Evolutionary conservation across 2,113 vertebrate genomes (phyloP).

Genomic region (Nycticebus coucang): DNA sequence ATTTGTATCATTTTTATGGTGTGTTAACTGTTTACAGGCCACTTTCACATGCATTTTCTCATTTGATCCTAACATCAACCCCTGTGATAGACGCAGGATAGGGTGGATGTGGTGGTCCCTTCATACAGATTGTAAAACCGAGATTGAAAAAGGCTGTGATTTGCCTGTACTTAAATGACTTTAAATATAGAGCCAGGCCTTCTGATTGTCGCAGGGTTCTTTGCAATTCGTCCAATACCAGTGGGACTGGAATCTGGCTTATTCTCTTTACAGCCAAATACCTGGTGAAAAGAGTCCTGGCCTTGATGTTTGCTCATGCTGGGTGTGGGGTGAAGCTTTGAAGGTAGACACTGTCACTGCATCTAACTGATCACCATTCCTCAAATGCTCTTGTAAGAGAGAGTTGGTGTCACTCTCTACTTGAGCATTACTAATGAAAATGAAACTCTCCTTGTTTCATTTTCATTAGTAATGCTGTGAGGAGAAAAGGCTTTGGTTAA

Average conservation of each 20-base stretch:
- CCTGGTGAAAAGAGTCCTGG: background rate
- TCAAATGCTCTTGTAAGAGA: background rate
- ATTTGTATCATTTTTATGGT: background rate
- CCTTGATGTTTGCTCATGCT: accelerated
- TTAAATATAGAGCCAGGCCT: background rate
- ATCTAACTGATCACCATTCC: accelerated
- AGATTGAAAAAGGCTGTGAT: background rate
- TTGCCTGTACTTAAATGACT: background rate
- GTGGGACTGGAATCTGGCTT: background rate
- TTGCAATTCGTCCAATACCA: background rate
- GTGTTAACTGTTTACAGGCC: background rate
- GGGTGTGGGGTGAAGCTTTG: accelerated
- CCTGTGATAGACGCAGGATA: background rate
- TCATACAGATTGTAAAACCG: background rate
- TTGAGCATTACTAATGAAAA: background rate
- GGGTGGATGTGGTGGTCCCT: background rate
- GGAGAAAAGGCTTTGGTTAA: background rate
- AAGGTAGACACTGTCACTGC: background rate
- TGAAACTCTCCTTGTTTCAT: background rate
- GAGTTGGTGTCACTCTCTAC: background rate
- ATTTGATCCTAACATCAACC: background rate
- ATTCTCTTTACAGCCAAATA: background rate
- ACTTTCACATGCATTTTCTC: background rate
- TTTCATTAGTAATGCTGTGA: background rate
- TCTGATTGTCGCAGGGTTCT: background rate